Evolutionary conservation across 2,888 invertebrate genomes (phyloP).

Genomic region (Timema cristinae): DNA sequence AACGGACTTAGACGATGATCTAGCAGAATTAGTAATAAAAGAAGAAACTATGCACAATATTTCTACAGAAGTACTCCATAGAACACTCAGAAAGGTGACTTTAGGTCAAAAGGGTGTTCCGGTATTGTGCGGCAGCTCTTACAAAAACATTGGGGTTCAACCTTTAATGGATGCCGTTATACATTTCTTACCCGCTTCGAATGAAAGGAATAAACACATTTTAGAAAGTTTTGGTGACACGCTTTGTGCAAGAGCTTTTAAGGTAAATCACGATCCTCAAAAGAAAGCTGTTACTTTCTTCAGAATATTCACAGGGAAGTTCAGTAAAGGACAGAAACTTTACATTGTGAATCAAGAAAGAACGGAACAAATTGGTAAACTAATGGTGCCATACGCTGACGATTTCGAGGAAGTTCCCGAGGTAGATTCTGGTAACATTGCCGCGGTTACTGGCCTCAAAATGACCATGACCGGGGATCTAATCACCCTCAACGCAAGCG

Average conservation of each 20-base stretch:
- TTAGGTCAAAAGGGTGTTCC: slow-evolving; percentile 61
- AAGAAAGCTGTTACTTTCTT: slow-evolving; percentile 82
- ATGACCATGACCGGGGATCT: slow-evolving; percentile 70
- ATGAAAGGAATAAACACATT: slow-evolving; percentile 54
- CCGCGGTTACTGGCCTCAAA: slow-evolving; percentile 78
- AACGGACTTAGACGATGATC: slow-evolving; percentile 71
- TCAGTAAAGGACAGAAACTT: slow-evolving; percentile 67
- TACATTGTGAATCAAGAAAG: slow-evolving; percentile 66
- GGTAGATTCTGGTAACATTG: slow-evolving; percentile 77
- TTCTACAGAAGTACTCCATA: slow-evolving; percentile 52
- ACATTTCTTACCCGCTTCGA: slow-evolving; percentile 77
- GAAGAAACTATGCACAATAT: slow-evolving; percentile 65
- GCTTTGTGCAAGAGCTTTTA: slow-evolving; percentile 84
- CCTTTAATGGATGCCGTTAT: slow-evolving; percentile 80
- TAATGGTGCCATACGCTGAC: slow-evolving; percentile 80
- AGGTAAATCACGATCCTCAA: slow-evolving; percentile 88
- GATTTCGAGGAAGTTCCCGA: slow-evolving; percentile 72
- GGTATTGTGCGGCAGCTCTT: slow-evolving; percentile 86
- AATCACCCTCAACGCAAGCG: slow-evolving; percentile 56
- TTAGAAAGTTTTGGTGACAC: slow-evolving; percentile 58
- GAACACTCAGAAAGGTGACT: slow-evolving; percentile 65
- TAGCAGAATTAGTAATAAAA: slow-evolving; percentile 67
- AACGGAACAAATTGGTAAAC: slow-evolving; percentile 59
- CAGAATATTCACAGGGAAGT: slow-evolving; percentile 71
- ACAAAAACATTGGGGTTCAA: slow-evolving; percentile 91